Evolutionary conservation across 2,888 invertebrate genomes (phyloP).

Genomic region (Perizoma affinitatum): DNA sequence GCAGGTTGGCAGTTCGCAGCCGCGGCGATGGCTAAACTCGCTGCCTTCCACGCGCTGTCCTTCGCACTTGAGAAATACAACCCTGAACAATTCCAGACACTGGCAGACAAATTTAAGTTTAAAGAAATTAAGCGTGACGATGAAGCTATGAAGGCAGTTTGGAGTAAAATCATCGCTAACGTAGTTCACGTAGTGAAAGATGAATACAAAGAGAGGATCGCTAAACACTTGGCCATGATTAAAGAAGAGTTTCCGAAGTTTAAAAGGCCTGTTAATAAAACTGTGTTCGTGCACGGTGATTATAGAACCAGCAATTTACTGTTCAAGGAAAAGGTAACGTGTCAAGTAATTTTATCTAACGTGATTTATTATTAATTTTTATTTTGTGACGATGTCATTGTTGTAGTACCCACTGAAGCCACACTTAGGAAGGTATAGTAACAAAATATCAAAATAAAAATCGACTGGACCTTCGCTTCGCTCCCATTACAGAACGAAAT

Average conservation of each 20-base stretch:
- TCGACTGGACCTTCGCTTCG: too few species aligned
- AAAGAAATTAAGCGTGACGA: constrained; percentile 12
- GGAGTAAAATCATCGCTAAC: constrained; percentile 36
- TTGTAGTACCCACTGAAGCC: too few species aligned
- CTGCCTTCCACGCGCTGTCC: constrained; percentile 65
- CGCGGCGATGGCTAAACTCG: constrained; percentile 50
- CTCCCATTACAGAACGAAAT: too few species aligned
- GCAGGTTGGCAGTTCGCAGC: constrained; percentile 57
- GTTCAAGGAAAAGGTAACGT: constrained; percentile 35
- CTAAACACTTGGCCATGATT: constrained; percentile 34
- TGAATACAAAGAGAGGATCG: constrained; percentile 42
- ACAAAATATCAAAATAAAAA: too few species aligned
- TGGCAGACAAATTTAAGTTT: constrained; percentile 36
- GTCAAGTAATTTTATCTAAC: not conserved
- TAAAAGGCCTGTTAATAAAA: constrained; percentile 42
- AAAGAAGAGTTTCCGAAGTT: constrained; percentile 38
- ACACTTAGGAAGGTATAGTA: too few species aligned
- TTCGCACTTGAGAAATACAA: constrained; percentile 59
- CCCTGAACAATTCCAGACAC: constrained; percentile 47
- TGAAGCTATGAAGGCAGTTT: constrained; percentile 25
- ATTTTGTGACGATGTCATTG: not conserved
- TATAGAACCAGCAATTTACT: constrained; percentile 58
- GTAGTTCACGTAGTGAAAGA: constrained; percentile 44
- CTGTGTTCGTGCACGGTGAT: constrained; percentile 59
- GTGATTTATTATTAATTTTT: not conserved